Conservation (phyloP, 1,140 invertebrate species). For the Drosophila quadrilineata region DNA sequence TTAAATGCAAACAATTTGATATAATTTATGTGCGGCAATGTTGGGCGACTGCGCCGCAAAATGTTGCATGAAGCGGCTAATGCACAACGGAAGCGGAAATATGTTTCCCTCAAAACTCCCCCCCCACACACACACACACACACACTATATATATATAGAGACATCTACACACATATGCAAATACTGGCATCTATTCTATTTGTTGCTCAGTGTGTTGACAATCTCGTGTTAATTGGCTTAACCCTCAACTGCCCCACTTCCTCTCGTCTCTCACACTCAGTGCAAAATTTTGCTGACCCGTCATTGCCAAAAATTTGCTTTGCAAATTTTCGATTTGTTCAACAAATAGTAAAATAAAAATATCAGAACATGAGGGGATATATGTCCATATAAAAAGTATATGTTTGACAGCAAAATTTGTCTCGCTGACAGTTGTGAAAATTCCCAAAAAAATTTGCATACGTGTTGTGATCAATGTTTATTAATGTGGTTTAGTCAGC, state of each 20-base stretch:
- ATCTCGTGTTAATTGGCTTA: constrained; percentile 53
- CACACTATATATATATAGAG: neutral
- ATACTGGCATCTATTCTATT: neutral
- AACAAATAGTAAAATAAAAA: constrained; percentile 20
- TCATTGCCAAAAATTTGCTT: constrained; percentile 50
- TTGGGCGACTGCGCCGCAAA: constrained; percentile 41
- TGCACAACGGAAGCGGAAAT: constrained; percentile 74
- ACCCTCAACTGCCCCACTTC: too few relatives aligned
- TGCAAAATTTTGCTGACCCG: constrained; percentile 46
- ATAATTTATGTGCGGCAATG: constrained; percentile 65
- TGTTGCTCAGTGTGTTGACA: neutral
- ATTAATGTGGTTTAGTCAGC: constrained; percentile 49
- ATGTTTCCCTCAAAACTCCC: constrained; percentile 33
- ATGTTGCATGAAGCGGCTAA: constrained; percentile 53
- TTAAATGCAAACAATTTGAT: constrained; percentile 77
- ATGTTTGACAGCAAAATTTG: neutral
- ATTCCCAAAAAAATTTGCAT: constrained; percentile 36
- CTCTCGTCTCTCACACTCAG: too few relatives aligned
- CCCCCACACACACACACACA: neutral
- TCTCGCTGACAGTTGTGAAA: constrained; percentile 21
- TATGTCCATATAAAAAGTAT: neutral
- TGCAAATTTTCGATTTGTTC: constrained; percentile 52
- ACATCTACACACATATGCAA: neutral
- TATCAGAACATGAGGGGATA: constrained; percentile 2
- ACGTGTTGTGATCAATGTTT: constrained; percentile 28